Percentiles rank a stretch among this genome's conserved stretches.
Evolutionary conservation across 2,797 vertebrate species (phyloP).

Genomic region (Odontamblyopus lacepedii): DNA sequence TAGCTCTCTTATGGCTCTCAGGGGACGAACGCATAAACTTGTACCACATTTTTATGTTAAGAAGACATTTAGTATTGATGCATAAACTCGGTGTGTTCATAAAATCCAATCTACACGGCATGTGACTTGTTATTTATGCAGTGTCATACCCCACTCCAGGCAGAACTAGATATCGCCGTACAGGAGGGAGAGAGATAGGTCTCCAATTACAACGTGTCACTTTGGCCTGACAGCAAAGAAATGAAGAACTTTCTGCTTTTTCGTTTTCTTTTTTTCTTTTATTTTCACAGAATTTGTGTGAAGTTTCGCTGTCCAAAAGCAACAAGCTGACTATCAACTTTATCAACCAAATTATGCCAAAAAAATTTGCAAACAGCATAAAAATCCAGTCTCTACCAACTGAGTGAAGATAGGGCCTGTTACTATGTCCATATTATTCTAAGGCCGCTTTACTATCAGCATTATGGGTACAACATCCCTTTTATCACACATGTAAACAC

Average conservation of each 20-base stretch:
- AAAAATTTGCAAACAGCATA: background rate
- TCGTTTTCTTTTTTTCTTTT: conserved; percentile 9
- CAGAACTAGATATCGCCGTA: conserved; percentile 35
- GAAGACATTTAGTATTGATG: conserved; percentile 47
- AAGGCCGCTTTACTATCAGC: background rate
- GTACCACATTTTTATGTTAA: conserved; percentile 38
- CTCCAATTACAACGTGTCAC: conserved; percentile 27
- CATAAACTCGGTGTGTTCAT: conserved; percentile 47
- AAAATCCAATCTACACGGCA: conserved; percentile 32
- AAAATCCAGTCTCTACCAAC: background rate
- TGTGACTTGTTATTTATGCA: conserved; percentile 39
- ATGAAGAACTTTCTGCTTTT: conserved; percentile 17
- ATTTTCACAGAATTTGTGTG: conserved; percentile 13
- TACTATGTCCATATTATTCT: background rate
- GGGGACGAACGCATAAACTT: conserved; percentile 34
- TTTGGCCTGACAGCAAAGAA: conserved; percentile 50
- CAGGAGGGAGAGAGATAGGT: conserved; percentile 29
- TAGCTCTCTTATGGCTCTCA: conserved; percentile 37
- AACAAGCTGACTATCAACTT: conserved; percentile 14
- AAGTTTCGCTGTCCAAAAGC: conserved; percentile 17
- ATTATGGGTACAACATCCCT: background rate
- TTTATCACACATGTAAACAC: background rate
- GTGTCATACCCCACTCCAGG: conserved; percentile 21
- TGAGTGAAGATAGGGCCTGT: background rate
- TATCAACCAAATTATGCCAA: conserved; percentile 14